phyloP scores from a whole-genome alignment of 2,888 invertebrate species.

The Celastrina argiolus region DNA sequence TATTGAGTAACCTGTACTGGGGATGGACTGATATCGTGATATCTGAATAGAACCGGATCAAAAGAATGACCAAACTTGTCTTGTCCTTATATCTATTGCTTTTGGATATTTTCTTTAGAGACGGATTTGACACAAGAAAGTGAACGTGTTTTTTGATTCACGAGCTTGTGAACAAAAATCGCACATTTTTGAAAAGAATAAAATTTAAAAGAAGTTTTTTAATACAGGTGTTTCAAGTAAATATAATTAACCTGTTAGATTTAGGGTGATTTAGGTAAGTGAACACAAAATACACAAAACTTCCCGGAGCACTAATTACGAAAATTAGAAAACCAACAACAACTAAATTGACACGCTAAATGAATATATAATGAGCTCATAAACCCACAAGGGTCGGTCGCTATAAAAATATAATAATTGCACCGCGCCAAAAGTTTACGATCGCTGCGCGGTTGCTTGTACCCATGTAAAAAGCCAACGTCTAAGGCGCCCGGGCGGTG shows the following conservation, averaged over 20 bases:
- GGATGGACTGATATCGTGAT: conserved; percentile 27
- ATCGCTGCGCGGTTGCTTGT: conserved; percentile 58
- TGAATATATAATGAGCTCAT: conserved; percentile 9
- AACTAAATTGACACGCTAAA: conserved; percentile 8
- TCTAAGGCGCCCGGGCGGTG: conserved; percentile 63
- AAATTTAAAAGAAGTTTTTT: neutral
- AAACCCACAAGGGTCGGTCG: neutral
- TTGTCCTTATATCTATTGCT: conserved; percentile 20
- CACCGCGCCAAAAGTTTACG: conserved; percentile 47
- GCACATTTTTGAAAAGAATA: neutral
- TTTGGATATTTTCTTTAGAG: conserved; percentile 20
- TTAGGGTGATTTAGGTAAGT: neutral
- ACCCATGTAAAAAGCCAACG: conserved; percentile 75
- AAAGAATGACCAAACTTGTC: conserved; percentile 28
- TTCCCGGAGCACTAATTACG: neutral
- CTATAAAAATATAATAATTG: conserved; percentile 16
- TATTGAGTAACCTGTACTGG: conserved; percentile 45
- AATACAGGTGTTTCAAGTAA: neutral
- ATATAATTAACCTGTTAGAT: neutral
- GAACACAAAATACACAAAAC: neutral
- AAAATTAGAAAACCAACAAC: conserved; percentile 15
- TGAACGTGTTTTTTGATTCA: conserved; percentile 1
- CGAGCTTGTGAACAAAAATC: neutral
- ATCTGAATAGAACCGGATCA: conserved; percentile 31
- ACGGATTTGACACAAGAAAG: neutral